Percentiles rank a stretch among this genome's conserved stretches.
These are phyloP conservation scores for Endotricha flammealis DNA, from an alignment of 2,888 invertebrate species.

Conservation along the genomic window DNA sequence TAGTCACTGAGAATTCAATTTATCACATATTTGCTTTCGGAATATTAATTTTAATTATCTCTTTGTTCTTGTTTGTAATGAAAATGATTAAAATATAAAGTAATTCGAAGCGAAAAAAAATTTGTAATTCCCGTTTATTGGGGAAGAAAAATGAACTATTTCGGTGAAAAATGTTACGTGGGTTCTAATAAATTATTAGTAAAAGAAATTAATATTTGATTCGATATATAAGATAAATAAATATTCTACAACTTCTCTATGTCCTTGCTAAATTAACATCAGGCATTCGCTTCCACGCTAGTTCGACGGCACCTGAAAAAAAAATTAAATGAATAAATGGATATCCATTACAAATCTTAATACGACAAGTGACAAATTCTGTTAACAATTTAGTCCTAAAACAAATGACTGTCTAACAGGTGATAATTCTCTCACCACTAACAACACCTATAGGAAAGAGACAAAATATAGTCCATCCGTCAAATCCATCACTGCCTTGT, in stretches of 20 bases:
- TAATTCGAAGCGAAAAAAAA: no score
- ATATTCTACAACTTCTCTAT: constrained; percentile 1
- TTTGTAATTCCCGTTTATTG: no score
- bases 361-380: no score
- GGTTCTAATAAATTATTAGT: no score
- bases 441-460: background rate
- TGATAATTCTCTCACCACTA: background rate
- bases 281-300: background rate
- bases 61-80: background rate
- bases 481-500: background rate
- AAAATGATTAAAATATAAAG: no score
- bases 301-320: constrained; percentile 25
- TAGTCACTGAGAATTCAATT: background rate
- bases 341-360: no score
- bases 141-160: no score
- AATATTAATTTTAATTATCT: background rate
- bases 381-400: no score
- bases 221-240: background rate
- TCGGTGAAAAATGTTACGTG: no score
- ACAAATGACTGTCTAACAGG: no score
- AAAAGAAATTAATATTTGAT: no score
- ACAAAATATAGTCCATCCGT: background rate
- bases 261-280: no score
- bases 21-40: background rate
- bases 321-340: background rate